Evolutionary conservation across 2,888 invertebrate genomes (phyloP), one percentile per base, ranked within the genome.

Genomic region (Hyposoter dolosus): DNA sequence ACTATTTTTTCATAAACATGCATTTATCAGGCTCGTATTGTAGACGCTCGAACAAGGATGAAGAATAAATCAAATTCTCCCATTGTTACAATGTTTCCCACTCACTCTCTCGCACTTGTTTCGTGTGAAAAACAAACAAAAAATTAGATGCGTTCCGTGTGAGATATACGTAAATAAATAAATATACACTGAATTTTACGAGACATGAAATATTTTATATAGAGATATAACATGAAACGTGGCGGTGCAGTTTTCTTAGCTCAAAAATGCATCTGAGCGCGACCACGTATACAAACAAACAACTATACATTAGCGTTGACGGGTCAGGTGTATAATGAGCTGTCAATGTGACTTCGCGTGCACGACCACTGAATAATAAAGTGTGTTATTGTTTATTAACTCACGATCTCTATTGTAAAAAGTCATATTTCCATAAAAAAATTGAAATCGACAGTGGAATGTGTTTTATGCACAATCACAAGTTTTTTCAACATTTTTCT

Each of bases 281-380:
- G 82, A 74, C 77, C 84, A 19, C 17, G 17, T 56, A 23, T 23
- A 53, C 19, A 53, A 10, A 23, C n/a, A 19, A 12, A 56, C 28
- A 23, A 60, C 12, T 47, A 56, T 45, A 32, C 12, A 85, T 74
- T 53, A 65, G 82, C 82, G 72, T 63, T 28, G 32, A 12, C 56
- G 47, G 28, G 65, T 77, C 81, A 85, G 85, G 78, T 85, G 85
- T 66, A 66, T 23, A 28, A 45, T 78, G 74, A 85, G 50, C 85
- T 82, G 85, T 82, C 85, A 85, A 85, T 66, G 63, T 74, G 66
- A 82, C 65, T 47, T 80, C 53, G 68, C 40, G 28, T 68, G 60
- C 63, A 75, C n/a, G 40, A 40, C 17, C 45, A 47, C 56, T 12
- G 12, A 50, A 56, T 28, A n/a, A 53, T 53, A 19, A 10, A 43